Evolutionary conservation across 2,888 invertebrate genomes (phyloP).

Genomic region (Argynnis bischoffii): DNA sequence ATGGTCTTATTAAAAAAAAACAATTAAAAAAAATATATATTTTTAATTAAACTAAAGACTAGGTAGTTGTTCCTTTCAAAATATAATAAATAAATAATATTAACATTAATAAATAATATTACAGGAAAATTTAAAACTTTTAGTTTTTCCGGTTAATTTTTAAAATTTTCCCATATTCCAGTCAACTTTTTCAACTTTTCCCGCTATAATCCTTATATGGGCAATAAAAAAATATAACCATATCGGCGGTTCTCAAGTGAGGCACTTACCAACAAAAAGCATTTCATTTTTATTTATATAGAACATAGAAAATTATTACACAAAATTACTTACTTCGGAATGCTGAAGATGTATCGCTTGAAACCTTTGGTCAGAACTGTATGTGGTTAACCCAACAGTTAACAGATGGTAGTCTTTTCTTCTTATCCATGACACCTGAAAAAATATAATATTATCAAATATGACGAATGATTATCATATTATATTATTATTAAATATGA

Average conservation of each 20-base stretch:
- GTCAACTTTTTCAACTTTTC: not conserved
- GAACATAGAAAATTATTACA: not conserved
- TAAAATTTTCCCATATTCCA: no score
- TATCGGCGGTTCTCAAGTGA: not conserved
- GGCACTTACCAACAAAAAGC: not conserved
- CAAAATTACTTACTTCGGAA: slow-evolving; percentile 86
- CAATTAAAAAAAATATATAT: no score
- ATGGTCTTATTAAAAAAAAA: no score
- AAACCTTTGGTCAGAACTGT: slow-evolving; percentile 94
- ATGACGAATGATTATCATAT: not conserved
- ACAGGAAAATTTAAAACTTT: no score
- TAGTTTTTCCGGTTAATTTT: no score
- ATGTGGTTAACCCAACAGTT: slow-evolving; percentile 93
- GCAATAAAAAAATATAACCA: no score
- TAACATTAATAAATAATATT: no score
- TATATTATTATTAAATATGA: not conserved
- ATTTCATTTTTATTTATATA: no score
- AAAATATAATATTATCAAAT: not conserved
- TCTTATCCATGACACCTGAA: slow-evolving; percentile 92
- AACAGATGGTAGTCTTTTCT: slow-evolving; percentile 92
- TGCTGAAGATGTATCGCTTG: slow-evolving; percentile 93
- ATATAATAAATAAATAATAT: no score
- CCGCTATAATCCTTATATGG: not conserved
- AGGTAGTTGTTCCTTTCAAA: no score
- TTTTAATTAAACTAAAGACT: no score